phyloP scores from a whole-genome alignment of 2,888 invertebrate species.

The Plusia festucae region DNA sequence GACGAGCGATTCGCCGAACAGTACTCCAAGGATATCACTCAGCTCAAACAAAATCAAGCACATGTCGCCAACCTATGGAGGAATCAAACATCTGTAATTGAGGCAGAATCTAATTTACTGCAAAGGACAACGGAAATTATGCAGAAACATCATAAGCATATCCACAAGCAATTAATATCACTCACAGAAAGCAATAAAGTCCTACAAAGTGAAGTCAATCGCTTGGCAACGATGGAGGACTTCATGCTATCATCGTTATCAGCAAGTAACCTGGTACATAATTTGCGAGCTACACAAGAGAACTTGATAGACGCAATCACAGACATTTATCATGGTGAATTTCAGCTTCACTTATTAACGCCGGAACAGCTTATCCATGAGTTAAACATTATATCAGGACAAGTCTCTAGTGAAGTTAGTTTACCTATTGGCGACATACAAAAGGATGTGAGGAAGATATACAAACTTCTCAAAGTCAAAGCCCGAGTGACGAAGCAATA shows the following conservation, averaged over 20 bases:
- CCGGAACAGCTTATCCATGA: slow-evolving; percentile 7
- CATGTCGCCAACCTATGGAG: not conserved
- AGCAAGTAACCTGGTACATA: not conserved
- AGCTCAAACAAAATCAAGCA: not conserved
- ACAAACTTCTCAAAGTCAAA: not conserved
- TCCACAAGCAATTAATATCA: not conserved
- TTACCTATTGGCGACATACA: slow-evolving; percentile 9
- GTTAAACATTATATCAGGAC: slow-evolving; percentile 7
- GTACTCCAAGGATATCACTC: slow-evolving; percentile 9
- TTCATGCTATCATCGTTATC: not conserved
- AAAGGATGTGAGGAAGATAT: not conserved
- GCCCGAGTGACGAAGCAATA: not conserved
- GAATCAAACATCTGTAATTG: slow-evolving; percentile 8
- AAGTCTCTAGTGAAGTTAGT: slow-evolving; percentile 5
- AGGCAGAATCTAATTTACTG: slow-evolving; percentile 10
- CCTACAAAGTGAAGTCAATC: not conserved
- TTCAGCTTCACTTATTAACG: slow-evolving; percentile 5
- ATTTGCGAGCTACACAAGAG: not conserved
- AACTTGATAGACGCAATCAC: not conserved
- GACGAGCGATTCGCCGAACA: slow-evolving; percentile 10
- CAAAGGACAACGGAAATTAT: not conserved
- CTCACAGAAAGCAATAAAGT: not conserved
- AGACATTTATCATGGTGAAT: slow-evolving; percentile 5
- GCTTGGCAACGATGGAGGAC: not conserved
- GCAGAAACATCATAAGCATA: not conserved